Conservation (phyloP, 2,113 vertebrate species). For the Gallinago media region DNA sequence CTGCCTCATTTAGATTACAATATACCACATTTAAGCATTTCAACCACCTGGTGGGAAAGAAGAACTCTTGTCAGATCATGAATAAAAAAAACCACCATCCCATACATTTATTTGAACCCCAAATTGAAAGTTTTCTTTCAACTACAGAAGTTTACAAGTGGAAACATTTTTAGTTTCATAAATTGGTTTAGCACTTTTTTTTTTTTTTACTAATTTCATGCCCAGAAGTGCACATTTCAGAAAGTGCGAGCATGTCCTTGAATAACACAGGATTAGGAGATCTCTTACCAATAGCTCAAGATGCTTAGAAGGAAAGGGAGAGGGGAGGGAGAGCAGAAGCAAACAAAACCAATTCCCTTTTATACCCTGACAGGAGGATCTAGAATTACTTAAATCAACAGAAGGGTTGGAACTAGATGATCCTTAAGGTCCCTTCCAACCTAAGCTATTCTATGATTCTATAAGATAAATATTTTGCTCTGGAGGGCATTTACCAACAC, state of each 20-base stretch:
- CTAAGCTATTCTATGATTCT: too few species aligned
- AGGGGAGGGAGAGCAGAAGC: neutral
- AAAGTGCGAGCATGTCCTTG: neutral
- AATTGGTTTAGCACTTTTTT: neutral
- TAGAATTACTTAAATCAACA: neutral
- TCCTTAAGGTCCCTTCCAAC: too few species aligned
- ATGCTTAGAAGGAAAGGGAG: neutral
- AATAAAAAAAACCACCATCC: neutral
- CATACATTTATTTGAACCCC: neutral
- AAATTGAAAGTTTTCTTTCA: neutral
- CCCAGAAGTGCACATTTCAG: neutral
- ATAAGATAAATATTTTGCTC: neutral
- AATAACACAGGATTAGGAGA: neutral
- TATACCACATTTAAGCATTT: neutral
- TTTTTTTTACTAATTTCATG: neutral
- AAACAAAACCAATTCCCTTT: neutral
- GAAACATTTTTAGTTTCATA: neutral
- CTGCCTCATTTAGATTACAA: neutral
- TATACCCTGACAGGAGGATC: neutral
- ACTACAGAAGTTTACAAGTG: neutral
- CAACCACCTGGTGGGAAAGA: neutral
- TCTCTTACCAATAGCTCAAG: neutral
- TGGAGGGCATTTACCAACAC: neutral
- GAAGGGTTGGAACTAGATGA: too few species aligned
- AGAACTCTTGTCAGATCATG: neutral